Conservation (phyloP, 2,888 invertebrate genomes). For the Pachliopta kotzebuea region DNA sequence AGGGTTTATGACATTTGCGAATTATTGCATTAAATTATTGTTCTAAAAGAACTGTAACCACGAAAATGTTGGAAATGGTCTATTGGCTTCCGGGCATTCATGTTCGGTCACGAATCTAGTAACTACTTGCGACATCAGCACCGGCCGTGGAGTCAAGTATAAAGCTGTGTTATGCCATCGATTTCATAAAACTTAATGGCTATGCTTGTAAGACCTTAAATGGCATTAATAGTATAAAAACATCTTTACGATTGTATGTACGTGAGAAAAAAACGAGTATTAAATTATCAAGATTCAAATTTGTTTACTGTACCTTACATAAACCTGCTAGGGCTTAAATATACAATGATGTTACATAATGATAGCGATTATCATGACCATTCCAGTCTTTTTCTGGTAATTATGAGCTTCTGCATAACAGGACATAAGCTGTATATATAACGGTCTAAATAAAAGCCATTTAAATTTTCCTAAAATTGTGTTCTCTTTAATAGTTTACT, state of each 20-base stretch:
- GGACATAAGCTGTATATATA: too few species aligned
- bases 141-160: constrained; percentile 30
- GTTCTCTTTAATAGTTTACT: too few species aligned
- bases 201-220: constrained; percentile 35
- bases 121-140: constrained; percentile 49
- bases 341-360: neutral
- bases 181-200: constrained; percentile 46
- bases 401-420: too few species aligned
- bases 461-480: too few species aligned
- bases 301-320: neutral
- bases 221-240: constrained; percentile 23
- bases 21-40: neutral
- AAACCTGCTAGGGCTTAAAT: too few species aligned
- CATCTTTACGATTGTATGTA: constrained; percentile 9
- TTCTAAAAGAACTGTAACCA: constrained; percentile 40
- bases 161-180: constrained; percentile 51
- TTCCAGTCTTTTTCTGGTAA: too few species aligned
- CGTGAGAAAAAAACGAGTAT: constrained; percentile 3
- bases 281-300: neutral
- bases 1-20: neutral
- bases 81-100: constrained; percentile 71
- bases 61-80: constrained; percentile 62
- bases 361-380: too few species aligned
- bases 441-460: too few species aligned
- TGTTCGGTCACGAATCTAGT: constrained; percentile 60